Base-by-base conservation (phyloP, 2,113 vertebrate species). In the Drymodes brunneopygia region DNA sequence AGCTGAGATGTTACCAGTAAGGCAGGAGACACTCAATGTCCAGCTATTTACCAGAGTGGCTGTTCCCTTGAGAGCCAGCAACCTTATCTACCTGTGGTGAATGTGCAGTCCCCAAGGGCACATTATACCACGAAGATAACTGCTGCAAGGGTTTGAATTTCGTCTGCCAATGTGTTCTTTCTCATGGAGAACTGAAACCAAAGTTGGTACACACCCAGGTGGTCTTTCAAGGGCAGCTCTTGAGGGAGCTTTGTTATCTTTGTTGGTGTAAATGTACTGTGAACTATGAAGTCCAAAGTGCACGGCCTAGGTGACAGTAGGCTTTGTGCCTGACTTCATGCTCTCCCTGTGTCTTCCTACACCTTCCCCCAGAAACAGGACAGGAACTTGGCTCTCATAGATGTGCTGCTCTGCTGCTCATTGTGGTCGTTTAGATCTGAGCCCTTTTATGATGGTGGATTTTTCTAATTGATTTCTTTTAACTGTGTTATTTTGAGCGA, bases 161-260 rank as follows among this genome's bases (percentile, higher is more conserved):
- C 44, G 31, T 60, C 45, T 75, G 28, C n/a, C 50, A 71, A 2
- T 14, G 4, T 27, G 23, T 67, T 36, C 56, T 82, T 73, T 90
- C 65, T 78, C n/a, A 17, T 19, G 31, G 44, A 66, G 42, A 64
- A 9, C 80, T 77, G 70, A 85, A 93, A 35, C 47, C 3, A 27
- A 86, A 36, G 35, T 66, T 81, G 24, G 42, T 42, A 66, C 45
- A 50, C 40, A 48, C 62, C 36, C 72, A 73, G 47, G 29, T 73
- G 81, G 58, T 67, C 80, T 94, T 92, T 27, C 12, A 51, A 85
- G 53, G 48, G 60, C 80, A 84, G 69, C n/a, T 95, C 35, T 67
- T 48, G 91, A 74, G 45, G 62, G 44, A 83, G 22, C 45, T 87
- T 48, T 40, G 33, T 69, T 79, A 81, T 83, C 85, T 82, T 50